These are phyloP conservation scores for Pycnomerus fuliginosus DNA, from an alignment of 2,888 invertebrate genomes.

Conservation along the genomic window DNA sequence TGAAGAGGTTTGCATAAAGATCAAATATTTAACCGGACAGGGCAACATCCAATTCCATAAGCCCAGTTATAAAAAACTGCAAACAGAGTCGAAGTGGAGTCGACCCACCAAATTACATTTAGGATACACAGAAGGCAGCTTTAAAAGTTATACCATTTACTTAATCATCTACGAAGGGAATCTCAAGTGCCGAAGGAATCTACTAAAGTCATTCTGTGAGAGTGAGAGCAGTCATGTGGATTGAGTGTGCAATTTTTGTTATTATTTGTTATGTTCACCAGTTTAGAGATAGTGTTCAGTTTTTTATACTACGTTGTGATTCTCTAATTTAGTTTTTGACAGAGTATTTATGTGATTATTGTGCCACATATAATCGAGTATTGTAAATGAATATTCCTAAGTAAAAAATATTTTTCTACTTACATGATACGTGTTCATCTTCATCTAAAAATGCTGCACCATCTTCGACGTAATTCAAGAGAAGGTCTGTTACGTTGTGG, in stretches of 20 bases:
- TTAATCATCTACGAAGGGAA: slow-evolving; percentile 62
- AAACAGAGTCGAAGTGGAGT: slow-evolving; percentile 60
- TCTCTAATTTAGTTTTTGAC: too few species aligned
- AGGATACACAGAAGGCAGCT: slow-evolving; percentile 59
- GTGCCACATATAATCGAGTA: slow-evolving; percentile 2
- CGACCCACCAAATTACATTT: slow-evolving; percentile 64
- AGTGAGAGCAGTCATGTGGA: slow-evolving; percentile 2
- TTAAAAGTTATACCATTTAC: slow-evolving; percentile 62
- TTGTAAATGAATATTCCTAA: too few species aligned
- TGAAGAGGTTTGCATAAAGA: slow-evolving; percentile 26
- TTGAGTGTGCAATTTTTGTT: slow-evolving; percentile 9
- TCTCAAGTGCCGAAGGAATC: slow-evolving; percentile 60
- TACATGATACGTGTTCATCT: slow-evolving; percentile 12
- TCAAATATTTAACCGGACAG: slow-evolving; percentile 40
- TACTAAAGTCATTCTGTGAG: slow-evolving; percentile 50
- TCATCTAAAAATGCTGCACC: slow-evolving; percentile 32
- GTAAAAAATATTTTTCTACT: slow-evolving; percentile 7
- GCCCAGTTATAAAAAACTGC: slow-evolving; percentile 43
- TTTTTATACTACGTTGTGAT: too few species aligned
- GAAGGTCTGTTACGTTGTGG: slow-evolving; percentile 40
- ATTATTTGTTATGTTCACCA: too few species aligned
- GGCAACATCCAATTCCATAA: slow-evolving; percentile 46
- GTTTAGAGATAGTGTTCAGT: too few species aligned
- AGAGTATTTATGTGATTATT: slow-evolving; percentile 4
- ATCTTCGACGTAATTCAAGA: slow-evolving; percentile 44